Evolutionary conservation across 2,797 vertebrate genomes (phyloP).

Genomic region (Brotogeris chrysoptera): DNA sequence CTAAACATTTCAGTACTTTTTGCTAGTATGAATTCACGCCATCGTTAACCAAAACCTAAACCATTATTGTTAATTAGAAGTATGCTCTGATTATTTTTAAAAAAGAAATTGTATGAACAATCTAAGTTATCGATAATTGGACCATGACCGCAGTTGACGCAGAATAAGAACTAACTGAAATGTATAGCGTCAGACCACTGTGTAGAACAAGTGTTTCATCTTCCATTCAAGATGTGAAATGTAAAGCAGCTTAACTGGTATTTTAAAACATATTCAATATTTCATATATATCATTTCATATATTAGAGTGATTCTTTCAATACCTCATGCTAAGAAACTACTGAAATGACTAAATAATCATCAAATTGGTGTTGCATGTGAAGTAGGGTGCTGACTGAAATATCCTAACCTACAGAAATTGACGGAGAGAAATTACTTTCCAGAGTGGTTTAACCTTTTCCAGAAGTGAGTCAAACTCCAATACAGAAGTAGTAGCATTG

Average conservation of each 20-base stretch:
- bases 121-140: neutral
- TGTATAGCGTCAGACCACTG: constrained; percentile 6
- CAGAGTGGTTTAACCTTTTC: neutral
- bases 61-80: neutral
- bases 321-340: neutral
- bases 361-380: neutral
- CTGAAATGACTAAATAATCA: neutral
- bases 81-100: neutral
- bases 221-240: neutral
- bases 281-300: neutral
- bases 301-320: neutral
- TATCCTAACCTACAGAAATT: neutral
- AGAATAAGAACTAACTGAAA: constrained; percentile 15
- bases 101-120: neutral
- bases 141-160: neutral
- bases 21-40: neutral
- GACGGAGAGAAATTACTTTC: neutral
- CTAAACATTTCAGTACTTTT: neutral
- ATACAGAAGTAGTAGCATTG: neutral
- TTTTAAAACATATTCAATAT: neutral
- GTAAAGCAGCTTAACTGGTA: neutral
- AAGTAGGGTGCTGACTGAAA: neutral
- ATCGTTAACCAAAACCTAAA: neutral
- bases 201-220: neutral
- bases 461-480: neutral